Evolutionary conservation across 2,888 invertebrate genomes (phyloP).

Genomic region (Hoplodrina ambigua): DNA sequence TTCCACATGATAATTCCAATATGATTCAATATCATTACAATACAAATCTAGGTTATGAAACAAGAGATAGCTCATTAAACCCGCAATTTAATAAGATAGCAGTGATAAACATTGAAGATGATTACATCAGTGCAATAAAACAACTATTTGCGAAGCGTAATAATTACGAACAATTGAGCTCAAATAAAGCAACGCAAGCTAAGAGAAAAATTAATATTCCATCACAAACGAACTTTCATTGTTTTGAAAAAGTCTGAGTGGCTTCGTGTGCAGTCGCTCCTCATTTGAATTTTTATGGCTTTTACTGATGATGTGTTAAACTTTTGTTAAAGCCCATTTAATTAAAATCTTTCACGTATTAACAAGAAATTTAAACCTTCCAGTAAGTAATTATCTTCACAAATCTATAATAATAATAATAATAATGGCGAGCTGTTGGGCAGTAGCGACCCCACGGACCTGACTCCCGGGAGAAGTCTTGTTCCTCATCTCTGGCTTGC

Average conservation of each 20-base stretch:
- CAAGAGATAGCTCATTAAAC: conserved; percentile 22
- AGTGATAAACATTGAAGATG: conserved; percentile 28
- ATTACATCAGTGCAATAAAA: conserved; percentile 31
- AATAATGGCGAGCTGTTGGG: no score
- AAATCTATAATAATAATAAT: no score
- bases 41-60: conserved; percentile 43
- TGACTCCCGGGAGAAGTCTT: no score
- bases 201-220: conserved; percentile 22
- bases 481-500: no score
- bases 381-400: conserved; percentile 17
- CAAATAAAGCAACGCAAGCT: conserved; percentile 1
- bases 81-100: conserved; percentile 20
- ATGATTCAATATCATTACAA: background rate
- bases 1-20: conserved; percentile 4
- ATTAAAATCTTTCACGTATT: conserved; percentile 48
- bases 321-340: conserved; percentile 39
- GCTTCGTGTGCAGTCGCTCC: conserved; percentile 57
- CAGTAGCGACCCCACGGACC: no score
- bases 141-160: conserved; percentile 21
- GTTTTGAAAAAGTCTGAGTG: conserved; percentile 69
- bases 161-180: conserved; percentile 16
- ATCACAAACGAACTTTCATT: conserved; percentile 19
- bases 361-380: conserved; percentile 36
- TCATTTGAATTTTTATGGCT: conserved; percentile 70
- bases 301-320: conserved; percentile 47